Conservation (phyloP, 2,888 invertebrate species). For the Thalpophila matura region DNA sequence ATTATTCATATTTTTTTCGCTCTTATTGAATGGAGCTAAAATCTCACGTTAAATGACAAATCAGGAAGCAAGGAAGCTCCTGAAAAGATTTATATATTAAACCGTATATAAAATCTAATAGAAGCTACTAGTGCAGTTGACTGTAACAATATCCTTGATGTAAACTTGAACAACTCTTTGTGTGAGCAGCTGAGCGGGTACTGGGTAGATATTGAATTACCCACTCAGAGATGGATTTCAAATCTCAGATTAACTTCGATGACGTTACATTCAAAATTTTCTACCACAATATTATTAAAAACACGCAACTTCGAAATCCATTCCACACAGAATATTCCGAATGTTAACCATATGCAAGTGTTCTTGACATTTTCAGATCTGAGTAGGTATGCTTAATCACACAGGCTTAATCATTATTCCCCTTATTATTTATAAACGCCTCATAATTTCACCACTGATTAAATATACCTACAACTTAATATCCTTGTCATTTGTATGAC, state of each 20-base stretch:
- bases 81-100: neutral
- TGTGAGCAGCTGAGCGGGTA: too few species aligned
- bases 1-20: neutral
- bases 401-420: too few species aligned
- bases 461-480: too few species aligned
- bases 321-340: conserved; percentile 28
- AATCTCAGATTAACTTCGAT: conserved; percentile 16
- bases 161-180: conserved; percentile 24
- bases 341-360: conserved; percentile 17
- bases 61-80: neutral
- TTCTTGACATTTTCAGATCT: conserved; percentile 50
- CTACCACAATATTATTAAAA: conserved; percentile 32
- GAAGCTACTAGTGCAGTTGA: neutral
- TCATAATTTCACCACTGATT: too few species aligned
- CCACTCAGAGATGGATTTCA: conserved; percentile 16
- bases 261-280: conserved; percentile 20
- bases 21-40: neutral
- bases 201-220: conserved; percentile 7
- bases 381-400: too few species aligned
- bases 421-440: too few species aligned
- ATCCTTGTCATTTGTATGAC: too few species aligned
- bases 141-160: conserved; percentile 7
- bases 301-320: conserved; percentile 31
- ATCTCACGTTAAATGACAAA: neutral
- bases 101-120: neutral